phyloP scores from a whole-genome alignment of 2,113 vertebrate genomes.

The Mastomys natalensis region DNA sequence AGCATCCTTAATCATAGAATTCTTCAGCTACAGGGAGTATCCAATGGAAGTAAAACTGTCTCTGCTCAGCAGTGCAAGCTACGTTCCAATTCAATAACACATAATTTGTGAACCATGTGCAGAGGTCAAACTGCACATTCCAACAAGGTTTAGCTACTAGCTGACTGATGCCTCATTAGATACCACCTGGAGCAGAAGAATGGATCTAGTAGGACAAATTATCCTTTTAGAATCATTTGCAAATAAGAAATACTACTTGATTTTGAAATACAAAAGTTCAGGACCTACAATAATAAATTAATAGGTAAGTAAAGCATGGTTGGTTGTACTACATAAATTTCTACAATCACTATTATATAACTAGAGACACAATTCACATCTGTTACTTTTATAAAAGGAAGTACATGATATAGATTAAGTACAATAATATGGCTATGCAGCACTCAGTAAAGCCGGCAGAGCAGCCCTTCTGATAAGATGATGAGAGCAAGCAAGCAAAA shows the following conservation, averaged over 20 bases:
- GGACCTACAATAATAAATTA: not conserved
- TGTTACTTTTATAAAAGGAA: not conserved
- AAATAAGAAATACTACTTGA: not conserved
- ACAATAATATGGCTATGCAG: not conserved
- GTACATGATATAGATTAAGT: not conserved
- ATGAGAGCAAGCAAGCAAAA: not conserved
- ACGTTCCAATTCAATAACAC: not conserved
- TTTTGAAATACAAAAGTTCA: not conserved
- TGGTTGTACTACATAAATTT: not conserved
- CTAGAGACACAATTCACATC: not conserved
- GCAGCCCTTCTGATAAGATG: not conserved
- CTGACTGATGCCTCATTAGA: constrained; percentile 41
- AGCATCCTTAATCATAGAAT: not conserved
- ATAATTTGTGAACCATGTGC: not conserved
- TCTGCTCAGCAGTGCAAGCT: not conserved
- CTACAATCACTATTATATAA: not conserved
- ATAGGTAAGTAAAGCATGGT: not conserved
- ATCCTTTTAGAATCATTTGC: not conserved
- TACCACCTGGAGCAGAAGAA: constrained; percentile 30
- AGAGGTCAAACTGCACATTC: constrained; percentile 3
- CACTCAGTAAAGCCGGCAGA: not conserved
- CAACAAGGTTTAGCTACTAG: not conserved
- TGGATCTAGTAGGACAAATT: not conserved
- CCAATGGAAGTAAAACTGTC: not conserved
- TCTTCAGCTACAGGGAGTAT: not conserved